phyloP scores from a whole-genome alignment of 2,797 vertebrate species.

The Sciaenops ocellatus region DNA sequence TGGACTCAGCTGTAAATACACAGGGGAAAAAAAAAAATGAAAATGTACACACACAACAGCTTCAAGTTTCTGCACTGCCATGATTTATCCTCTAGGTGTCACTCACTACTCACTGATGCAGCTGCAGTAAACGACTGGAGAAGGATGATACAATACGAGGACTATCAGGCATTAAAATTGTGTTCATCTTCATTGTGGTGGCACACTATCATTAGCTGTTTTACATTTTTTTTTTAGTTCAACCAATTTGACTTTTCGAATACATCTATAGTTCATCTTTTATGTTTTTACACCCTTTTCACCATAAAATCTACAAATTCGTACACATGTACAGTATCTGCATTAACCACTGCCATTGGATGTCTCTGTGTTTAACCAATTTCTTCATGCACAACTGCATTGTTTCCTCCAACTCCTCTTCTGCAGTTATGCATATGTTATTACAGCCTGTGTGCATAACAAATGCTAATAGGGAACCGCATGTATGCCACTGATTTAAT shows the following conservation, averaged over 20 bases:
- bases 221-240: not conserved
- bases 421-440: not conserved
- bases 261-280: not conserved
- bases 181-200: not conserved
- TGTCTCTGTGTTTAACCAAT: not conserved
- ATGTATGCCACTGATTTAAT: slow-evolving; percentile 39
- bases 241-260: not conserved
- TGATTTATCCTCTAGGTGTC: slow-evolving; percentile 73
- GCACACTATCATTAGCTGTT: not conserved
- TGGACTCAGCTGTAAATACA: slow-evolving; percentile 85
- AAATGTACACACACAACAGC: not conserved
- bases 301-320: slow-evolving; percentile 6
- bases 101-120: slow-evolving; percentile 31
- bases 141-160: slow-evolving; percentile 11
- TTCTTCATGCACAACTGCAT: not conserved
- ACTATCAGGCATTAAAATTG: slow-evolving; percentile 6
- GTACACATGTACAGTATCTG: not conserved
- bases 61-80: slow-evolving; percentile 53
- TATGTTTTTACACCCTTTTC: not conserved
- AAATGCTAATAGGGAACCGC: not conserved
- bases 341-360: not conserved
- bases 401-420: not conserved
- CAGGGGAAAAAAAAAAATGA: slow-evolving; percentile 19
- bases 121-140: slow-evolving; percentile 1
- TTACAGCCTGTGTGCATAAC: not conserved